Base-by-base conservation (phyloP, 2,113 vertebrate genomes). In the Lasiurus borealis region DNA sequence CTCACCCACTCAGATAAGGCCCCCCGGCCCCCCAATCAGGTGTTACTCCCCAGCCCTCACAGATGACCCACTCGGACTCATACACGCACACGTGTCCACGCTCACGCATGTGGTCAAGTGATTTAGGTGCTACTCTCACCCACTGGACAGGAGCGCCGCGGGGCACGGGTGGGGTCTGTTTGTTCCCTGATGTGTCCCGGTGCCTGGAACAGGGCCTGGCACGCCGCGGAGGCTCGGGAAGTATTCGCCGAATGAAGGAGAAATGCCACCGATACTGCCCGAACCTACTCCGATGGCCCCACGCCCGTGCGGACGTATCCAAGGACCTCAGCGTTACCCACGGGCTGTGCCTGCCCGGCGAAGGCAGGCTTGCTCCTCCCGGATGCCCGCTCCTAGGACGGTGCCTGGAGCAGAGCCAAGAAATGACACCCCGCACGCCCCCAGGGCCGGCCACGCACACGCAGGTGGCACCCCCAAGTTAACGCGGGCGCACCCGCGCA, bases 271-370 rank as follows among this genome's bases (percentile, higher is more conserved):
- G 18, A 27, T 12, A 13, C 25, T 27, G 36, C 77, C 71, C 9
- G 6, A 8, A 10, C 9, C 48, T 36, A 6, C 40, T 34, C 52
- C 8, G 0, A 40, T 6, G 40, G 50, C 3, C 21, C 48, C 64
- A 46, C 0, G 1, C 66, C 50, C 75, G 7, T 34, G 36, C 44
- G 48, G 14, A 48, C 11, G 68, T 15, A 5, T 1, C 44, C 48
- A 6, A 21, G 59, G 25, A 12, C 21, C 40, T n/a, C 40, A 40
- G 50, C 1, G 40, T 25, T 4, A 62, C 66, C 34, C 73, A 69
- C 48, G 59, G 29, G 3, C 69, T n/a, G 4, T 5, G 44, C 27
- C 44, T 6, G 29, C 54, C 6, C 0, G 10, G 21, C 1, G 9
- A 29, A 91, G 68, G 44, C n/a, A 48, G 44, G 5, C 19, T 11